phyloP scores from a whole-genome alignment of 92 coral and sea anemone genomes.

The Pocillopora grandis region DNA sequence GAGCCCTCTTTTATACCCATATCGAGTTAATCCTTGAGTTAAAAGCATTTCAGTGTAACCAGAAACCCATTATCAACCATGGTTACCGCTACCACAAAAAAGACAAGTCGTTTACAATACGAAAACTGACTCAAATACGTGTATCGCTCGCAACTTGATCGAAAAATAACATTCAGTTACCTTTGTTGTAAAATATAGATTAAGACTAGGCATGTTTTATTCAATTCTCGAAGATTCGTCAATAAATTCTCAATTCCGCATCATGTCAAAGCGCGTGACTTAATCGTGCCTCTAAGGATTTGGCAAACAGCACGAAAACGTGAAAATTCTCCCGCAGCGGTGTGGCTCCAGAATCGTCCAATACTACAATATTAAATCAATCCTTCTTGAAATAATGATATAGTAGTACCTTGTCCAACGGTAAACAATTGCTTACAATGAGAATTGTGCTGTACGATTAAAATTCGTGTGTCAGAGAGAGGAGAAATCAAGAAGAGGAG shows the following conservation, averaged over 20 bases:
- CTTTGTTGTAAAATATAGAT: no score
- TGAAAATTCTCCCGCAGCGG: not conserved
- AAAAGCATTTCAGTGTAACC: not conserved
- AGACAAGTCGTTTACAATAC: no score
- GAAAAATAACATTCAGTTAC: no score
- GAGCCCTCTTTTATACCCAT: not conserved
- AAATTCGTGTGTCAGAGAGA: not conserved
- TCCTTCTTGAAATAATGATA: constrained; percentile 3
- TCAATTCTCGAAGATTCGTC: not conserved
- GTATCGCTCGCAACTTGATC: no score
- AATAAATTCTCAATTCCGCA: not conserved
- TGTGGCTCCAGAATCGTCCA: not conserved
- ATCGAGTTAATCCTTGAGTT: constrained; percentile 14
- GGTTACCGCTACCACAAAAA: not conserved
- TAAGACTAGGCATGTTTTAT: not conserved
- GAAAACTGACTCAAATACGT: no score
- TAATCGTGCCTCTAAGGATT: not conserved
- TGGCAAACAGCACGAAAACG: not conserved
- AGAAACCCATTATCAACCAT: not conserved
- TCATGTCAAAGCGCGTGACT: not conserved
- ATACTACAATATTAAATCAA: not conserved
- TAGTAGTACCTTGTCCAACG: not conserved
- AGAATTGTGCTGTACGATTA: not conserved
- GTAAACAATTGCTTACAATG: constrained; percentile 1
- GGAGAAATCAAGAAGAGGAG: not conserved